Base-by-base conservation (phyloP, 2,888 invertebrate species). In the Heliconius ethilla region DNA sequence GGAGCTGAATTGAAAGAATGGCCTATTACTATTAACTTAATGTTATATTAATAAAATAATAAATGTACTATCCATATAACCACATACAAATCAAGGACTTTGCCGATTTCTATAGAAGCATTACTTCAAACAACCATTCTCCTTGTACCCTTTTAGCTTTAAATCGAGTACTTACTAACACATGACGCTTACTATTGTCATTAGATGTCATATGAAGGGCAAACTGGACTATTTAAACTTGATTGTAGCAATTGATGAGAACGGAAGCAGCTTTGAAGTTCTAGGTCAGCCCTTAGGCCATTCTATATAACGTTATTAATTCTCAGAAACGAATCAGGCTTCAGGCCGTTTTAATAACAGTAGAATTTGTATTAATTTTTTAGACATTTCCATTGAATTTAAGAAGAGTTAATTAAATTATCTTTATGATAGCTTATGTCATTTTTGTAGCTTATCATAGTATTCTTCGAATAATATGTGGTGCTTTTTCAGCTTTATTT, bases 191-290 rank as follows among this genome's bases (percentile, higher is more conserved):
- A 62, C 40, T 33, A 37, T 40, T 62, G 40, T 62, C 59, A 73
- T 73, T 63, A 18, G 25, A 40, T 63, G 37, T 63, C n/a, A 59
- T 73, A 40, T 63, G 25, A 59, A 40, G 37, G 73, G 62, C 62
- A 70, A 55, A 70, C 37, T 73, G 59, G 59, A 40, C 27, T 37
- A 40, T 73, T 73, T 73, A 73, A 73, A 63, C 40, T 73, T 37
- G 62, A 59, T 62, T 37, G 63, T 62, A 27, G 73, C 62, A 15
- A 73, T 59, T 59, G 73, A 73, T 63, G 73, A 63, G 62, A 73
- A 73, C 62, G 73, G 62, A 73, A 73, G 37, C n/a, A 25, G 62
- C 59, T 73, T 73, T 63, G 37, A 73, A 63, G 73, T 37, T 37
- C 25, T 73, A 73, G 62, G 73, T 73, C 73, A 73, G 40, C 73